Conservation (phyloP, 2,888 invertebrate species). For the Andrena dorsata region DNA sequence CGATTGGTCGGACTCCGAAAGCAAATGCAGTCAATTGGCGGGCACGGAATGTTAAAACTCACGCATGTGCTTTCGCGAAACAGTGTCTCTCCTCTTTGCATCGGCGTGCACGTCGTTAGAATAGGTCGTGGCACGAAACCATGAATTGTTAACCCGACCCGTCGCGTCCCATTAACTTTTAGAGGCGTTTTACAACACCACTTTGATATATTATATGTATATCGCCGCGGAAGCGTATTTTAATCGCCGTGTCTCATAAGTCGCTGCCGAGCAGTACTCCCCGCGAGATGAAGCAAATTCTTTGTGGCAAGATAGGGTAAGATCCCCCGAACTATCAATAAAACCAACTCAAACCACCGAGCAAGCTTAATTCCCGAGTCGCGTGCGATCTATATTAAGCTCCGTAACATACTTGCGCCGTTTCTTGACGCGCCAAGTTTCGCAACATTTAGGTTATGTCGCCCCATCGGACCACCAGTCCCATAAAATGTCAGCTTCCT, state of each 20-base stretch:
- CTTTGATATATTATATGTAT: slow-evolving; percentile 60
- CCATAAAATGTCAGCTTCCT: not conserved
- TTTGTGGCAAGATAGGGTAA: slow-evolving; percentile 83
- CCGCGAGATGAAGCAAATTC: slow-evolving; percentile 80
- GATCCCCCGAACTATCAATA: slow-evolving; percentile 40
- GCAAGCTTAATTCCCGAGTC: not conserved
- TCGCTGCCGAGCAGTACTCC: not conserved
- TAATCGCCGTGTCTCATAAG: slow-evolving; percentile 29
- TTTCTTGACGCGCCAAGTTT: not conserved
- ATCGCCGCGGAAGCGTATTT: slow-evolving; percentile 25
- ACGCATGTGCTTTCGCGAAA: slow-evolving; percentile 46
- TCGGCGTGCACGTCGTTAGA: slow-evolving; percentile 12
- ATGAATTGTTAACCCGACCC: slow-evolving; percentile 48
- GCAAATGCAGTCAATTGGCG: not conserved
- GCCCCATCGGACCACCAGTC: not conserved
- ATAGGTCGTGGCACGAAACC: slow-evolving; percentile 20
- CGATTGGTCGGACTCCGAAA: not conserved
- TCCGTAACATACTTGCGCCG: not conserved
- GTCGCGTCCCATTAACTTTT: slow-evolving; percentile 37
- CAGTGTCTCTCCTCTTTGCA: slow-evolving; percentile 8
- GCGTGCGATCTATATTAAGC: not conserved
- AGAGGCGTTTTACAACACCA: slow-evolving; percentile 55
- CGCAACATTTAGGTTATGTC: slow-evolving; percentile 41
- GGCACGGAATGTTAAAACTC: not conserved
- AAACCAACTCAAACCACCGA: not conserved